Percentiles rank a stretch among this genome's conserved stretches.
Conservation (phyloP, 2,888 invertebrate genomes). For the Rotaria magnacalcarata region DNA sequence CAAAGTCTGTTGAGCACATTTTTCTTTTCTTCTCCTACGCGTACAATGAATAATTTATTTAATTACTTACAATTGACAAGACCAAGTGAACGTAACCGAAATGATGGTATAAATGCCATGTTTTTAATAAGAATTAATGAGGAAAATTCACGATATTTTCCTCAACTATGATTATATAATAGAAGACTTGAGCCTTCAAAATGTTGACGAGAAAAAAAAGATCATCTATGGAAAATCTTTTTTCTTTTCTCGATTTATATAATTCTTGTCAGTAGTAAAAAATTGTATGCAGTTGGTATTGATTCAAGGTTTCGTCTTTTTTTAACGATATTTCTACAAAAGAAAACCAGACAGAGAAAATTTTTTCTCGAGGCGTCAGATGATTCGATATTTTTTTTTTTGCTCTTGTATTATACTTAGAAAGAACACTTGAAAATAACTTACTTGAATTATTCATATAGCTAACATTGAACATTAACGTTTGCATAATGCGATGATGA, state of each 20-base stretch:
- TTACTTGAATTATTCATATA: no score
- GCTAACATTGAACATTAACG: no score
- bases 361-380: background rate
- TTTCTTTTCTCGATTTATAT: background rate
- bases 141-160: background rate
- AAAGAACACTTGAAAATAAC: no score
- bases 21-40: no score
- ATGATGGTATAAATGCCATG: background rate
- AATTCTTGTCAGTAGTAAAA: background rate
- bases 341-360: background rate
- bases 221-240: background rate
- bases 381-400: background rate
- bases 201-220: background rate
- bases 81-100: background rate
- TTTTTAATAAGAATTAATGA: background rate
- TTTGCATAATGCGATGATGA: no score
- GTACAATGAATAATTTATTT: background rate
- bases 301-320: background rate
- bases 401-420: background rate
- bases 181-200: background rate
- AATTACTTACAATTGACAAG: background rate
- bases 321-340: background rate
- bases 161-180: background rate
- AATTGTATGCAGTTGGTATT: background rate
- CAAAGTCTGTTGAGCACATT: background rate